phyloP scores from a whole-genome alignment of 2,113 vertebrate species.

The Myiagra hebetior region DNA sequence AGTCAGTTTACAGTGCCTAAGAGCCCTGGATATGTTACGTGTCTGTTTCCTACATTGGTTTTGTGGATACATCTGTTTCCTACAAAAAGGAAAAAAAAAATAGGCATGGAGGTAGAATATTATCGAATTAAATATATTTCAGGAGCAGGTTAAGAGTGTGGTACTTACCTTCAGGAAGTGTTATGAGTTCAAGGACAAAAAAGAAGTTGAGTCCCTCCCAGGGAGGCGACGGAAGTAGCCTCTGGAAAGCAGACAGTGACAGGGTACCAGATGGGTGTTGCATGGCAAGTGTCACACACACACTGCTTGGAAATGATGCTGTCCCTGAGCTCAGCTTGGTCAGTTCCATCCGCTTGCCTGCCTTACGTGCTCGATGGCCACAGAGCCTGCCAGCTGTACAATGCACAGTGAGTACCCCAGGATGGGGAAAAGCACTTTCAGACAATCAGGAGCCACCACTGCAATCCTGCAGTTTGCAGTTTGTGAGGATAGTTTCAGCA shows the following conservation, averaged over 20 bases:
- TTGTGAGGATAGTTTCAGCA: neutral
- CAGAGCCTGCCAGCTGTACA: neutral
- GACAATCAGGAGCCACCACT: neutral
- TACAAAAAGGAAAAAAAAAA: neutral
- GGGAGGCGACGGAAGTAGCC: neutral
- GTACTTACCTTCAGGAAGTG: neutral
- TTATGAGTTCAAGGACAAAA: neutral
- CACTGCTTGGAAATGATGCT: neutral
- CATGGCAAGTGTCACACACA: neutral
- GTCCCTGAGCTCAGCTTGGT: neutral
- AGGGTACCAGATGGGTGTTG: neutral
- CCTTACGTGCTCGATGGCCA: fast-evolving
- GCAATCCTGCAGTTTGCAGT: neutral
- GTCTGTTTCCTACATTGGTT: no score
- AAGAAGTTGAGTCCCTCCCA: neutral
- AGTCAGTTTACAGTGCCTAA: neutral
- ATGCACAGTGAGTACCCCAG: fast-evolving
- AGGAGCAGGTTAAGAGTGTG: neutral
- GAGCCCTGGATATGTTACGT: no score
- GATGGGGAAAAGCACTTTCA: fast-evolving
- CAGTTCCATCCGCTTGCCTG: neutral
- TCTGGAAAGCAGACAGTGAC: neutral
- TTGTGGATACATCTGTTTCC: neutral
- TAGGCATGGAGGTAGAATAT: neutral
- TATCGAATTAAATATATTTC: neutral